phyloP scores from a whole-genome alignment of 2,888 invertebrate species.

The Camponotus fellah region DNA sequence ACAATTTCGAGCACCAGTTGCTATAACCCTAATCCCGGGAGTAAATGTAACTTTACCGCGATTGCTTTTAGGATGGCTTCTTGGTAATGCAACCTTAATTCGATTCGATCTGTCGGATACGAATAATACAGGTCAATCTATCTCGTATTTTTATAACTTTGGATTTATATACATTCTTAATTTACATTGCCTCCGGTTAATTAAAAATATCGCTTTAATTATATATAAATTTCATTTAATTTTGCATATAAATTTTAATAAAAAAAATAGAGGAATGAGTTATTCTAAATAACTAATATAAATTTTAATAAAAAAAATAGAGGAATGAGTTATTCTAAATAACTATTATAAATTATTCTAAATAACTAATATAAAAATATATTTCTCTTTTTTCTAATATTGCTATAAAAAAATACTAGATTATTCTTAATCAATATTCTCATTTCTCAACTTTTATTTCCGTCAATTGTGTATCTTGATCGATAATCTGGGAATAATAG shows the following conservation, averaged over 20 bases:
- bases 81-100: constrained; percentile 66
- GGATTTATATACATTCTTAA: not conserved
- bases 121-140: not conserved
- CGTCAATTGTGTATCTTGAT: constrained; percentile 22
- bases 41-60: constrained; percentile 51
- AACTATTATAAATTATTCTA: too few relatives aligned
- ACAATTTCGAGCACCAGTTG: constrained; percentile 32
- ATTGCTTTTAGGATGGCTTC: constrained; percentile 23
- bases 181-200: not conserved
- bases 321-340: not conserved
- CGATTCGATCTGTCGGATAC: constrained; percentile 23
- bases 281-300: too few relatives aligned
- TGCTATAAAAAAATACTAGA: not conserved
- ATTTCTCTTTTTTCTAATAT: not conserved
- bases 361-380: not conserved
- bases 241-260: not conserved
- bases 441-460: constrained; percentile 17
- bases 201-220: not conserved
- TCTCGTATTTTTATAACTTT: not conserved
- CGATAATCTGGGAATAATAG: constrained; percentile 7
- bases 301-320: too few relatives aligned
- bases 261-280: not conserved
- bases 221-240: not conserved
- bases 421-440: not conserved
- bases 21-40: constrained; percentile 62